Evolutionary conservation across 2,888 invertebrate species (phyloP), one percentile per base, ranked within the genome.

Genomic region (Lochmaea capreae): DNA sequence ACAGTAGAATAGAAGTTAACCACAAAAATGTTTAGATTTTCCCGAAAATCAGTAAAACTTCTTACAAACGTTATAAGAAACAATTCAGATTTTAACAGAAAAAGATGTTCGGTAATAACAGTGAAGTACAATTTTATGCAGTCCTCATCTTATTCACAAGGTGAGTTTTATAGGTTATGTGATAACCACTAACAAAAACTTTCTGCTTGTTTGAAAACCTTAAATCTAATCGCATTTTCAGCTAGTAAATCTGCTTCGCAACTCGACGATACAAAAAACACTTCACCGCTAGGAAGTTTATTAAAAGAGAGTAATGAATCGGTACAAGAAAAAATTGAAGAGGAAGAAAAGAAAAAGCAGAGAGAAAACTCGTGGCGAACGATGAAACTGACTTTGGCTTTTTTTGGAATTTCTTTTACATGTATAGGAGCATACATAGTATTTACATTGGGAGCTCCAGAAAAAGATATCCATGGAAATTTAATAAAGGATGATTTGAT

Each of bases 401-500:
- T 84, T 65, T 92, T 93, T 78, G 93, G 93, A 18, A 88, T 91
- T 2, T 90, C 92, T 0, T 88, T 92, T 72, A 86, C 90, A 0
- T 87, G 90, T 33, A 87, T 91, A 82, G 90, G 90, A 5, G 87
- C 91, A 0, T 91, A 91, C 87, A 85, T 92, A 52, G 88, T 93
- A 63, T 90, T 92, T 81, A 90, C 92, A 89, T 90, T 94, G 83
- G 95, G 95, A 0, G 91, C 92, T 3, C 95, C 97, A 0, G 89
- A 90, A 61, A 88, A 89, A 8, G 95, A 94, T 79, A 91, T 92
- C 63, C 90, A 94, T 46, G 97, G 96, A 1, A 89, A 92, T 67
- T 81, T 90, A 10, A 90, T 96, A 8, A 91, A 91, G 80, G 94
- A 95, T 85, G 94, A 95, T 87, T 94, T 93, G 83, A 91, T 92